Evolutionary conservation across 2,888 invertebrate species (phyloP), one percentile per base, ranked within the genome.

Genomic region (Hirtodrosophila histrioides): DNA sequence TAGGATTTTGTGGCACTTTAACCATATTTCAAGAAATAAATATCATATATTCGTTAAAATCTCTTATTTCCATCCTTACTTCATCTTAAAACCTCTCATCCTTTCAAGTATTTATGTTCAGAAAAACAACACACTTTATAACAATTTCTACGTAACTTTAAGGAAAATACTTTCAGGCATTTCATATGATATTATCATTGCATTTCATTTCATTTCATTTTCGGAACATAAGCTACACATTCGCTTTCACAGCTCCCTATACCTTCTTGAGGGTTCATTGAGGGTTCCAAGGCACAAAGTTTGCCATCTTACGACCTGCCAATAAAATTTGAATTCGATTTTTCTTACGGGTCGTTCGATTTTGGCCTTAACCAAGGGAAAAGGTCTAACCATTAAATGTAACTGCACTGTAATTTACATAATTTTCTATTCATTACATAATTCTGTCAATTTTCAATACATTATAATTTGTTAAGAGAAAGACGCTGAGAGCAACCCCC

Each of bases 341-440:
- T 74, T 45, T 53, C 44, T 40, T 51, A 27, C 57, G 45, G 62
- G 63, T 24, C 67, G 66, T 69, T 48, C 61, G 54, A 72, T 62
- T 62, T 56, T 60, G 55, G 43, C 56, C 51, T 43, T 36, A 56
- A 40, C 17, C 37, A 29, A 12, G n/a, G 46, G 56, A 77, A 86
- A 86, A 85, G 87, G 85, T 86, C 72, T 64, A 62, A 55, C 83
- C 88, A 90, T 90, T 90, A 90, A 89, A 89, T 89, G 85, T 83
- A 89, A 90, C 89, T 89, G 86, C 89, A 78, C 82, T 86, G 86
- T 89, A 90, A 90, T 90, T 90, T 90, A 76, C 90, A 90, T 90
- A 90, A 90, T 90, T 90, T 90, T 89, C 88, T 89, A 90, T 90
- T 90, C 90, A 90, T 90, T 90, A 89, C 88, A 90, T 89, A 89